phyloP scores from a whole-genome alignment of 2,797 vertebrate genomes.

The Botia kubotai region DNA sequence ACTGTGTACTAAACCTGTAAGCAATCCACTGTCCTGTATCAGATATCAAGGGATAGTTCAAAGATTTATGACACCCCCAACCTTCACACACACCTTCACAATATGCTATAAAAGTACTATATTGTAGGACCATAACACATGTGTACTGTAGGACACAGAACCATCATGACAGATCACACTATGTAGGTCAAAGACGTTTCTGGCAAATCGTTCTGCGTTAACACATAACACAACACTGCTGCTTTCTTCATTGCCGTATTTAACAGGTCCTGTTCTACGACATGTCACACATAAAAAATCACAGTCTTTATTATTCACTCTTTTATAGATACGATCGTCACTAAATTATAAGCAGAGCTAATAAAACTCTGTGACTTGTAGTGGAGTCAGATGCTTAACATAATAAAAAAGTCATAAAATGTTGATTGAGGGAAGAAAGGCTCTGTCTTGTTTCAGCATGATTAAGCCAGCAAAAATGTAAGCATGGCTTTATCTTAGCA shows the following conservation, averaged over 20 bases:
- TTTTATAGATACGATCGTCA: conserved; percentile 65
- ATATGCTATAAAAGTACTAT: not conserved
- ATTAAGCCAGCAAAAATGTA: conserved; percentile 63
- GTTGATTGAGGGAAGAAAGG: not conserved
- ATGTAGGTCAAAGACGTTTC: too few relatives aligned
- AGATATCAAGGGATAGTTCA: conserved; percentile 7
- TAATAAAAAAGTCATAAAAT: conserved; percentile 53
- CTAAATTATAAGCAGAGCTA: conserved; percentile 62
- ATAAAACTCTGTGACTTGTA: conserved; percentile 62
- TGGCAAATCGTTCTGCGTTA: too few relatives aligned
- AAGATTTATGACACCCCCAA: not conserved
- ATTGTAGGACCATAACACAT: not conserved
- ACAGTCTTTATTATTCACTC: conserved; percentile 67
- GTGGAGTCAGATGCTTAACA: conserved; percentile 56
- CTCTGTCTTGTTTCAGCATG: conserved; percentile 64
- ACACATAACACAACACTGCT: conserved; percentile 66
- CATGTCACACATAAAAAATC: conserved; percentile 71
- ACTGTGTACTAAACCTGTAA: not conserved
- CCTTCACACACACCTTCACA: not conserved
- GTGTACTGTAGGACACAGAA: conserved; percentile 8
- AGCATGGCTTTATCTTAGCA: conserved; percentile 50
- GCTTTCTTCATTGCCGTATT: conserved; percentile 68
- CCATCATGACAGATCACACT: not conserved
- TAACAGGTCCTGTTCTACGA: conserved; percentile 67
- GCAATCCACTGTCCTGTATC: not conserved